phyloP scores from a whole-genome alignment of 1,140 invertebrate species.

The Conus ventricosus region DNA sequence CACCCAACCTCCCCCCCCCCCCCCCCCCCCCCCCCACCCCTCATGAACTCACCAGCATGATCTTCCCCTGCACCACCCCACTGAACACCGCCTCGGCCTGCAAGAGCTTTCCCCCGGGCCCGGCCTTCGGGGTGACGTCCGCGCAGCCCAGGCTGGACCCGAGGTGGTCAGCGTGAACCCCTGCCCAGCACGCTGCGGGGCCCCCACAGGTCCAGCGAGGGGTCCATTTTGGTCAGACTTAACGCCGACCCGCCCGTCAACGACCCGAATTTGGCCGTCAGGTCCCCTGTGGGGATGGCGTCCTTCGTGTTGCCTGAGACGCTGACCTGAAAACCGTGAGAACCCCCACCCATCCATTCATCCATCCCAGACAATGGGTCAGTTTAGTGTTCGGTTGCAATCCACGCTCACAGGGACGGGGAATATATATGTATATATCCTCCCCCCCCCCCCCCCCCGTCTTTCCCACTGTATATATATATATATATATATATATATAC shows the following conservation, averaged over 20 bases:
- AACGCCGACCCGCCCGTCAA: slow-evolving; percentile 76
- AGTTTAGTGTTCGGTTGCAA: no score
- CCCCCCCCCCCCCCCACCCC: no score
- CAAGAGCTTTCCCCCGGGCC: slow-evolving; percentile 38
- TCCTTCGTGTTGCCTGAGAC: slow-evolving; percentile 35
- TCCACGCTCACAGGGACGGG: no score
- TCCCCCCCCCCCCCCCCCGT: no score
- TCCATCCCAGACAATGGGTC: no score
- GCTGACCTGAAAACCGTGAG: neutral
- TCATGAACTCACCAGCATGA: slow-evolving; percentile 83
- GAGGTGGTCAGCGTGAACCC: slow-evolving; percentile 86
- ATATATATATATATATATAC: no score
- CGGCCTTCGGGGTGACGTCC: slow-evolving; percentile 69
- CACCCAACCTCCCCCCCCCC: no score
- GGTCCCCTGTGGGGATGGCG: slow-evolving; percentile 86
- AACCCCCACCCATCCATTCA: no score
- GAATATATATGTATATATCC: no score
- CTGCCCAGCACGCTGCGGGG: slow-evolving; percentile 86
- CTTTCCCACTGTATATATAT: no score
- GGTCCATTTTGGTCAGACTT: slow-evolving; percentile 77
- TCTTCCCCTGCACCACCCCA: slow-evolving; percentile 90
- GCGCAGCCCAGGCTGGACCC: slow-evolving; percentile 73
- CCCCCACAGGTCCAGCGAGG: slow-evolving; percentile 89
- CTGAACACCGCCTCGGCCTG: slow-evolving; percentile 48
- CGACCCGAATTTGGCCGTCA: slow-evolving; percentile 90